A percentile compares a stretch with the other conserved stretches of the same genome.
Evolutionary conservation across 2,888 invertebrate genomes (phyloP).

Genomic region (Exephanes ischioxanthus): DNA sequence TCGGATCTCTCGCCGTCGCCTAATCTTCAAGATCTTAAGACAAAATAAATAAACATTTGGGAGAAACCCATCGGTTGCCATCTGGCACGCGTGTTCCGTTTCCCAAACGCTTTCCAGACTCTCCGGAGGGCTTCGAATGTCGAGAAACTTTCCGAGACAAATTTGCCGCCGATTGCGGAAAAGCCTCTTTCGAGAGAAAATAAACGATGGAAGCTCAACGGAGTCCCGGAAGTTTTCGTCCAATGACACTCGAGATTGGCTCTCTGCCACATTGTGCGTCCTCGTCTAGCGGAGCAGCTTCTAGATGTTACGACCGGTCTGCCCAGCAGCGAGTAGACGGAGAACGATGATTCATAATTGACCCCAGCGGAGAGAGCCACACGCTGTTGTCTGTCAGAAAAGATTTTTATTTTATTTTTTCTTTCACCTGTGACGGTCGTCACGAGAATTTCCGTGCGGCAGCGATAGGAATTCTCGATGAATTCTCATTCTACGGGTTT

Average conservation of each 20-base stretch:
- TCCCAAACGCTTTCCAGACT: conserved; percentile 28
- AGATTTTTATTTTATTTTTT: conserved; percentile 44
- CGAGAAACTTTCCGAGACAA: conserved; percentile 23
- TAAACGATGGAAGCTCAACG: conserved; percentile 3
- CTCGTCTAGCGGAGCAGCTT: conserved; percentile 3
- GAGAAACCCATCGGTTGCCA: neutral
- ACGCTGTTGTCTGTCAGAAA: conserved; percentile 9
- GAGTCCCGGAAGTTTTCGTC: conserved; percentile 22
- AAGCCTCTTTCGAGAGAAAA: conserved; percentile 15
- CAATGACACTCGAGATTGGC: conserved; percentile 58
- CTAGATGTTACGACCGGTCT: neutral
- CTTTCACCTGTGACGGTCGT: conserved; percentile 45
- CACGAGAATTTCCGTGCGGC: conserved; percentile 40
- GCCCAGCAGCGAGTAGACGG: neutral
- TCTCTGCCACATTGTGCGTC: conserved; percentile 56
- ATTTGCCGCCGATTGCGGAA: conserved; percentile 8
- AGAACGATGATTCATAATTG: conserved; percentile 59
- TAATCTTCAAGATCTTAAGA: conserved; percentile 1
- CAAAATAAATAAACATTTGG: conserved; percentile 28
- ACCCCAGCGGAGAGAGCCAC: conserved; percentile 19
- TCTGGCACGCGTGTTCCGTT: conserved; percentile 7
- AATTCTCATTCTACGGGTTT: conserved; percentile 52
- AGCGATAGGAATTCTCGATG: conserved; percentile 45
- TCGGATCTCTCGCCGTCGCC: conserved; percentile 1
- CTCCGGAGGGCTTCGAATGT: neutral